A percentile compares a stretch with the other conserved stretches of the same genome.
Evolutionary conservation across 2,113 vertebrate genomes (phyloP).

Genomic region (Plectropomus leopardus): DNA sequence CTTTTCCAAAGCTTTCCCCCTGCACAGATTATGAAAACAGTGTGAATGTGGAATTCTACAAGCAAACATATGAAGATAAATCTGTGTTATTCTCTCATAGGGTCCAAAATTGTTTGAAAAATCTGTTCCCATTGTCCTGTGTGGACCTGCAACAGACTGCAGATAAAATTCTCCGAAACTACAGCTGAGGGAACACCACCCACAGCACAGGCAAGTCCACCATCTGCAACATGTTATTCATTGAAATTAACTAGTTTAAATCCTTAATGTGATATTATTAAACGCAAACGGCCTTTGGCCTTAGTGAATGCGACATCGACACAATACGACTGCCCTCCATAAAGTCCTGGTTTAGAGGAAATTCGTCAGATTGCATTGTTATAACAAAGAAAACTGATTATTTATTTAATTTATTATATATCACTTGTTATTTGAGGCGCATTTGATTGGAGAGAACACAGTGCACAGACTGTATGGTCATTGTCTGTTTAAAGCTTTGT

Average conservation of each 20-base stretch:
- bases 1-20: not conserved
- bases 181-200: not conserved
- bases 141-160: constrained; percentile 28
- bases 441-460: constrained; percentile 1
- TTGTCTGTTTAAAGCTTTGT: constrained; percentile 42
- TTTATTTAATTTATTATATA: not conserved
- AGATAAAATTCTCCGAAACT: not conserved
- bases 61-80: not conserved
- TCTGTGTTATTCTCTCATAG: constrained; percentile 40
- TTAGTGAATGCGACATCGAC: not conserved
- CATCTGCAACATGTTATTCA: constrained; percentile 20
- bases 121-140: constrained; percentile 19
- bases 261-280: not conserved
- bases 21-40: not conserved
- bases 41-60: constrained; percentile 3
- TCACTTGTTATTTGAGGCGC: not conserved
- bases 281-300: too few species aligned
- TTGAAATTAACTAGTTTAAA: not conserved
- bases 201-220: not conserved
- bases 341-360: not conserved
- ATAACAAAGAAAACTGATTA: not conserved
- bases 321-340: not conserved
- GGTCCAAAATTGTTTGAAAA: constrained; percentile 7
- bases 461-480: too few species aligned
- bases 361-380: not conserved